These are phyloP conservation scores for Oryzias javanicus DNA, from an alignment of 2,113 vertebrate genomes.

Conservation along the genomic window DNA sequence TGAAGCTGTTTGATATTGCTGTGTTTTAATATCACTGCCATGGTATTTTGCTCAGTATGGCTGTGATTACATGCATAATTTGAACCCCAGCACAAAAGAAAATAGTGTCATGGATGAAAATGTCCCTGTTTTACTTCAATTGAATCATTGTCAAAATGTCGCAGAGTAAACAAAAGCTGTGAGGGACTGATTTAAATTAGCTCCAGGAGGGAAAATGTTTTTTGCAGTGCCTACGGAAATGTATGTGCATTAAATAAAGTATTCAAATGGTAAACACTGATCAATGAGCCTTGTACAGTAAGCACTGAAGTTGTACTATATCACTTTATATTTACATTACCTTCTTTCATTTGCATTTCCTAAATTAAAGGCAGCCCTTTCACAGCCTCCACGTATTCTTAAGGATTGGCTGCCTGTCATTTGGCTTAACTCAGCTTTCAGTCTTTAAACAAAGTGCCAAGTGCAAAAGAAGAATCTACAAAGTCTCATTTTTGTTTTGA, in stretches of 20 bases:
- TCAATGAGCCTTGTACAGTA: not conserved
- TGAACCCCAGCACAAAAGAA: not conserved
- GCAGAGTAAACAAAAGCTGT: not conserved
- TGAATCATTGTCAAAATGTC: not conserved
- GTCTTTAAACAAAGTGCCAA: not conserved
- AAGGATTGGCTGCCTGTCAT: slow-evolving; percentile 15
- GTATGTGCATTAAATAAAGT: not conserved
- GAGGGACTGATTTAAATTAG: not conserved
- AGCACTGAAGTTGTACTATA: no score
- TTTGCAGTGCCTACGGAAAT: not conserved
- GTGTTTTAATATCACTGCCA: not conserved
- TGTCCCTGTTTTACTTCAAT: not conserved
- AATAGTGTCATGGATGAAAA: not conserved
- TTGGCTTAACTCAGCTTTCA: slow-evolving; percentile 12
- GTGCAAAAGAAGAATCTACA: slow-evolving; percentile 25
- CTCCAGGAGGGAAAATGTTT: not conserved
- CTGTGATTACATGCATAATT: not conserved
- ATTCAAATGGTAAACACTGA: not conserved
- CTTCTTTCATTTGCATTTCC: slow-evolving; percentile 21
- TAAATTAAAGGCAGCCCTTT: slow-evolving; percentile 6
- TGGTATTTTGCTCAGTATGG: not conserved
- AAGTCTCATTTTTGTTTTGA: slow-evolving; percentile 40
- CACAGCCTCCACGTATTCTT: slow-evolving; percentile 2
- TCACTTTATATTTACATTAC: not conserved
- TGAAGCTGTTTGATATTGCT: not conserved